Base-by-base conservation (phyloP, 2,113 vertebrate species). In the Patagioenas fasciata region DNA sequence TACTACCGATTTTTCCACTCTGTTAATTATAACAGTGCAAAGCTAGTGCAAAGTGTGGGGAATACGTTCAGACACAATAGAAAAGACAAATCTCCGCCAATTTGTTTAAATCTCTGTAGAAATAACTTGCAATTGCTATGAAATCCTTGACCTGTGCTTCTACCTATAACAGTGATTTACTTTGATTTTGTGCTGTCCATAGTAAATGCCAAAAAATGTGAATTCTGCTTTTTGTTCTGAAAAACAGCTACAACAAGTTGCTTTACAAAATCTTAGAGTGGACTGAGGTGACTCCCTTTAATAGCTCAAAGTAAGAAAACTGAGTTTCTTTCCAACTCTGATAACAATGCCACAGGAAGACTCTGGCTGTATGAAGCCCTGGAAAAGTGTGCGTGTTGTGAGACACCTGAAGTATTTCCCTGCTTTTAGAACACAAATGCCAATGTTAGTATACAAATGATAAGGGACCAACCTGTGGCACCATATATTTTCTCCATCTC, bases 101-200 rank as follows among this genome's bases (percentile, higher is more conserved):
- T 24, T 40, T 87, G 6, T 47, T 84, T 60, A 47, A 3, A 16
- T 5, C 20, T 32, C 51, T 66, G 62, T 25, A 74, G 65, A 61
- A 89, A n/a, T 4, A 48, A 5, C 20, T 89, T 1, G 1, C 53
- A 61, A 38, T 10, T 3, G 1, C 13, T 56, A 4, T 26, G 6
- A 82, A 71, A 58, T 36, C 18, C 28, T 80, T 51, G 25, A 28
- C 67, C 8, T 20, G 19, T 66, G 19, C 10, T 91, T 57, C n/a
- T 34, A 2, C 8, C 8, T 61, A 1, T 12, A 53, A 44, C 11
- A 79, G 47, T 11, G 18, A 21, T 74, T 81, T 80, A 21, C 14
- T 84, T 25, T 26, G 11, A 44, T 53, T 62, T 88, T 82, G 28
- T 53, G 28, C 42, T 75, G 29, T 47, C 44, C 8, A 6, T 13